Evolutionary conservation across 2,113 vertebrate species (phyloP), one percentile per base, ranked within the genome.

Genomic region (Clarias macrocephalus): DNA sequence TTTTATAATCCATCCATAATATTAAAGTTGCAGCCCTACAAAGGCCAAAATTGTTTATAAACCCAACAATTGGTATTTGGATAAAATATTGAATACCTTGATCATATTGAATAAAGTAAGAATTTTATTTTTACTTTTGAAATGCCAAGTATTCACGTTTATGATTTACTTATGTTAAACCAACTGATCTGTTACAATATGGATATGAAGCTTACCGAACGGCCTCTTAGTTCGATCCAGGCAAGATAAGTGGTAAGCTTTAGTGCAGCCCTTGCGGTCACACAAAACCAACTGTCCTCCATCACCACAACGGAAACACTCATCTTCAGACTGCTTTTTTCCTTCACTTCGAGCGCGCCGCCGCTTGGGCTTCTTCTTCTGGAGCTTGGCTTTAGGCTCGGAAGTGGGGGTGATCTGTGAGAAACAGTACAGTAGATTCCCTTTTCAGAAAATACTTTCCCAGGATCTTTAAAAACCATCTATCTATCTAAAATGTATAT

Each of bases 221-320:
- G 98, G 98, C 79, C 97, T 96, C 93, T 99, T 99, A 92, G 96
- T 95, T 91, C 97, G 95, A 88, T 96, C 96, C 60, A 99, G 96
- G 87, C 98, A 99, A 90, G 96, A 95, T 86, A 99, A 96, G 92
- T 99, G 98, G 90, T 97, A 99, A 0, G 98, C 97, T 94, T 99
- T 99, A 92, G 97, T 97, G 93, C 98, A 99, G 81, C 93, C 95
- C 91, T 97, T 99, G 89, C 96, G 97, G 92, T 96, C 97, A 0
- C 98, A 99, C 48, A 99, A 89, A 2, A 99, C 97, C 92, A 99
- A 94, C 91, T 99, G 96, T 0, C 98, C 98, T 3, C 98, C 98
- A 0, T 99, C 98, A 0, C 97, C 95, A 0, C 98, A 99, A 88
- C 98, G 98, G 94, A 99, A 99, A 92, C 98, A 99, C 86, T 99